A percentile compares a stretch with the other conserved stretches of the same genome.
These are phyloP conservation scores for Chondrilla cf. caribensis DNA, from an alignment of 37 sponge, comb jelly and placozoan genomes.

Conservation along the genomic window DNA sequence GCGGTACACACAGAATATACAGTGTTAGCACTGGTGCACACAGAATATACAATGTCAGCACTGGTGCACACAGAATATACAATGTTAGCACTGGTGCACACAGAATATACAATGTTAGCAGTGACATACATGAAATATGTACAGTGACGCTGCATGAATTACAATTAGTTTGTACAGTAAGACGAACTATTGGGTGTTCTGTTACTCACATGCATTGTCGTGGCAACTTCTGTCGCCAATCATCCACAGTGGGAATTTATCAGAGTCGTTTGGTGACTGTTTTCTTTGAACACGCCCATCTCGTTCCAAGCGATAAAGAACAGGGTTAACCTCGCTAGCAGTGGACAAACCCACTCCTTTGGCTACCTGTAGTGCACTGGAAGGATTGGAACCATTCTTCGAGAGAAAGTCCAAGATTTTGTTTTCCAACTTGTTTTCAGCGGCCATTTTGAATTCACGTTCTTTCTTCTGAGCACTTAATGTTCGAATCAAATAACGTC, in stretches of 20 bases:
- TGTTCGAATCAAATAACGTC: too few species aligned
- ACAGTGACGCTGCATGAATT: too few species aligned
- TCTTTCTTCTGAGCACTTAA: background rate
- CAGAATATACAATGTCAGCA: too few species aligned
- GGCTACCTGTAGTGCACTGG: slow-evolving; percentile 63
- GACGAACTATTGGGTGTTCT: too few species aligned
- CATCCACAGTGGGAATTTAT: slow-evolving; percentile 53
- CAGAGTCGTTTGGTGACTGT: background rate
- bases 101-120: too few species aligned
- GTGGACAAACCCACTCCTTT: slow-evolving; percentile 32
- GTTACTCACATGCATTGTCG: too few species aligned
- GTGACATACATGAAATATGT: too few species aligned
- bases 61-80: too few species aligned
- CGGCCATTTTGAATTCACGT: background rate
- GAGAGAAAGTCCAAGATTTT: background rate
- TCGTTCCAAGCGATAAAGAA: slow-evolving; percentile 55
- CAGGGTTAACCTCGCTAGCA: slow-evolving; percentile 57
- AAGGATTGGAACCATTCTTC: background rate
- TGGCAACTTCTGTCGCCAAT: background rate
- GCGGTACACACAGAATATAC: too few species aligned
- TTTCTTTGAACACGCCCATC: slow-evolving; percentile 36
- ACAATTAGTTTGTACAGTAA: too few species aligned
- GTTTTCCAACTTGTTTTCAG: background rate
- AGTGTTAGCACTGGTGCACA: too few species aligned
- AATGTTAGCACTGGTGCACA: too few species aligned